A percentile compares a stretch with the other conserved stretches of the same genome.
Conservation (phyloP, 1,140 invertebrate species). For the Xylocopa sonorina region DNA sequence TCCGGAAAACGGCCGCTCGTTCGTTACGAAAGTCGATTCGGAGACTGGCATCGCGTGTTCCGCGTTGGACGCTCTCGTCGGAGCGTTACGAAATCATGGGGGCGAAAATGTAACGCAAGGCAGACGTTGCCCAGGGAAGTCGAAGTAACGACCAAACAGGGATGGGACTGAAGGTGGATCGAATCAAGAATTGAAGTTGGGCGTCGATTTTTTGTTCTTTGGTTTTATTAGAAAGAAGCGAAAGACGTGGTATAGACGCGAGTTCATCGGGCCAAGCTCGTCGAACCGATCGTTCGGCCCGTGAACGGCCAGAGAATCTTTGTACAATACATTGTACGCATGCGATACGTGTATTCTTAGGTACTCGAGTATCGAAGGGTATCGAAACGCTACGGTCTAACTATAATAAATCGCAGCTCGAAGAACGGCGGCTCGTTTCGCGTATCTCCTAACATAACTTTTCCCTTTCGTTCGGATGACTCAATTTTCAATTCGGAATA, state of each 20-base stretch:
- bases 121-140: too few relatives aligned
- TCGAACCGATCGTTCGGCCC: not conserved
- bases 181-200: not conserved
- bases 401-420: not conserved
- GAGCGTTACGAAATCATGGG: conserved; percentile 27
- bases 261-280: not conserved
- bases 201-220: conserved; percentile 70
- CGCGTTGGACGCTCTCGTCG: not conserved
- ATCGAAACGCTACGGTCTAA: conserved; percentile 40
- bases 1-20: conserved; percentile 28
- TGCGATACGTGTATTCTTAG: conserved; percentile 47
- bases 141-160: too few relatives aligned
- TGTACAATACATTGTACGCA: conserved; percentile 50
- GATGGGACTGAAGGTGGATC: too few relatives aligned
- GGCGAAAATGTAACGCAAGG: not conserved
- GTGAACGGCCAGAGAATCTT: conserved; percentile 40
- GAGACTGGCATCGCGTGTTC: conserved; percentile 35
- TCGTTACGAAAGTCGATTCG: conserved; percentile 36
- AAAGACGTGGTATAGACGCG: conserved; percentile 54
- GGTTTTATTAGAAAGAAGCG: conserved; percentile 78
- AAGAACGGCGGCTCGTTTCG: not conserved
- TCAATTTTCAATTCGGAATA: not conserved
- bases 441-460: too few relatives aligned
- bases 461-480: not conserved
- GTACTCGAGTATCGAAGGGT: conserved; percentile 58